Conservation (phyloP, 2,888 invertebrate species). For the Apantesis nais region DNA sequence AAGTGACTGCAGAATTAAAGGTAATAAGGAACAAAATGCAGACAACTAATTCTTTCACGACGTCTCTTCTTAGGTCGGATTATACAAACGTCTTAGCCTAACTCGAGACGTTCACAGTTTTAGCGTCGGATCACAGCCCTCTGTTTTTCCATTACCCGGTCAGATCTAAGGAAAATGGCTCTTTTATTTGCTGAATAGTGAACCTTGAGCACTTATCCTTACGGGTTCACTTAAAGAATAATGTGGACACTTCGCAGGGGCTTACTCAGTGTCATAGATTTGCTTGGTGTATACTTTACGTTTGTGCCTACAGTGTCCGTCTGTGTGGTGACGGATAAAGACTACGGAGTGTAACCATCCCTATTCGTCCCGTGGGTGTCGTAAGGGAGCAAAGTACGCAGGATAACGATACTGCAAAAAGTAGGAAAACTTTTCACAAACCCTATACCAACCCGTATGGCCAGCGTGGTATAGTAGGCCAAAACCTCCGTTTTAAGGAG, state of each 20-base stretch:
- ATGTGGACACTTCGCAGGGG: conserved; percentile 75
- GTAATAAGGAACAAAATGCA: not conserved
- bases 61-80: not conserved
- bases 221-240: conserved; percentile 74
- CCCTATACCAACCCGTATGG: too few relatives aligned
- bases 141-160: conserved; percentile 81
- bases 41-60: not conserved
- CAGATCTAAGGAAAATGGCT: conserved; percentile 74
- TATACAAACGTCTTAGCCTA: not conserved
- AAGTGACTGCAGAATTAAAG: not conserved
- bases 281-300: conserved; percentile 7
- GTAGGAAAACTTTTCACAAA: too few relatives aligned
- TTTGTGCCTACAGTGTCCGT: conserved; percentile 34
- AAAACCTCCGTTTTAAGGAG: too few relatives aligned
- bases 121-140: conserved; percentile 49
- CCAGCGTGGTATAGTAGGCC: too few relatives aligned
- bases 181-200: conserved; percentile 82
- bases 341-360: too few relatives aligned
- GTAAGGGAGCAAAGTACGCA: too few relatives aligned
- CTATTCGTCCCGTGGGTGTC: too few relatives aligned
- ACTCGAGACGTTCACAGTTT: conserved; percentile 44
- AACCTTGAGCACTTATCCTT: conserved; percentile 76
- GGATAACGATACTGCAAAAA: too few relatives aligned
- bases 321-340: too few relatives aligned
- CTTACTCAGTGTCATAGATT: conserved; percentile 52